These are phyloP conservation scores for Emydoidea blandingii DNA, from an alignment of 2,797 vertebrate genomes.

Conservation along the genomic window DNA sequence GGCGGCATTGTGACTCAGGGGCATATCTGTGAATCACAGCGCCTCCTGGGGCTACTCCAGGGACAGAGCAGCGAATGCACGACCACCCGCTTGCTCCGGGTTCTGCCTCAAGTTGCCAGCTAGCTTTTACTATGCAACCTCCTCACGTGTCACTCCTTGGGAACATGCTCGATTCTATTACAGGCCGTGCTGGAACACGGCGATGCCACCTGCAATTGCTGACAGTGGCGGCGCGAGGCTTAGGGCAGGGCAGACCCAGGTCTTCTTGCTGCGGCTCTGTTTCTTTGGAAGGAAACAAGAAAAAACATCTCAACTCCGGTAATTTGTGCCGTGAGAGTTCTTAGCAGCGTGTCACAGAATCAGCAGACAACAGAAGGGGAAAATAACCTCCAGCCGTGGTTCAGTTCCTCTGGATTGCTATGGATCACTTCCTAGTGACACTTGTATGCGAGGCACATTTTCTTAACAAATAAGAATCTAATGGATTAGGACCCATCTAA, in stretches of 20 bases:
- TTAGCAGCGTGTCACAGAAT: fast-evolving
- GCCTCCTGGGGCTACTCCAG: no score
- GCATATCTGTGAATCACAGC: not conserved
- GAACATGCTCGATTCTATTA: not conserved
- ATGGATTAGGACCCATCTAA: conserved; percentile 80
- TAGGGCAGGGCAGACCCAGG: not conserved
- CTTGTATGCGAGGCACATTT: conserved; percentile 68
- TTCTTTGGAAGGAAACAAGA: not conserved
- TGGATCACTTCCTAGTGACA: conserved; percentile 46
- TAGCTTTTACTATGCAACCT: not conserved
- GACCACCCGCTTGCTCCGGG: not conserved
- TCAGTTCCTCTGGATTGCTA: not conserved
- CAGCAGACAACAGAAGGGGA: not conserved
- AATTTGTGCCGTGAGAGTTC: not conserved
- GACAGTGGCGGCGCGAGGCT: not conserved
- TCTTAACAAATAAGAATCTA: conserved; percentile 81
- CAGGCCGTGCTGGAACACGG: not conserved
- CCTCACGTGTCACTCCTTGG: not conserved
- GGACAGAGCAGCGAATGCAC: not conserved
- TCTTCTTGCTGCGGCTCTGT: not conserved
- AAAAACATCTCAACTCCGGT: not conserved
- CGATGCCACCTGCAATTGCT: not conserved
- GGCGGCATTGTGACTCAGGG: not conserved
- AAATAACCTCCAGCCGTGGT: not conserved
- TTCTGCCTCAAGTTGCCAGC: not conserved